Evolutionary conservation across 2,113 vertebrate species (phyloP).

Genomic region (Poecile atricapillus): DNA sequence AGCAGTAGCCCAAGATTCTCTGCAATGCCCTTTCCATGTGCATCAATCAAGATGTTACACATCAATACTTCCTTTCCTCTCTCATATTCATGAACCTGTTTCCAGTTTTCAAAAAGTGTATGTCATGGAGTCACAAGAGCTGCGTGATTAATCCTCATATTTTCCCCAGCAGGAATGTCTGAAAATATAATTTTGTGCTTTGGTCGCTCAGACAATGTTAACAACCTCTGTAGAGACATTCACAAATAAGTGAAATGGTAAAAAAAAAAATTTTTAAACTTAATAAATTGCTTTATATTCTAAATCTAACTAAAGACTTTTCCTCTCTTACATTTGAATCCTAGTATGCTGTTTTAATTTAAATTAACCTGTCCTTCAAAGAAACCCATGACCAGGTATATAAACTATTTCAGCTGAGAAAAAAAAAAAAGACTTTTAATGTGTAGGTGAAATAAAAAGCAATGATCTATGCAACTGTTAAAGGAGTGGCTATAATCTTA

Average conservation of each 20-base stretch:
- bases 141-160: neutral
- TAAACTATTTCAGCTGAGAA: neutral
- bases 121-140: neutral
- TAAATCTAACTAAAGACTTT: neutral
- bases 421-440: neutral
- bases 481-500: neutral
- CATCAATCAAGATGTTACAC: neutral
- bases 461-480: neutral
- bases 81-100: neutral
- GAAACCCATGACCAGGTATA: neutral
- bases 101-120: neutral
- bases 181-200: neutral
- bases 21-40: neutral
- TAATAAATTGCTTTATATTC: neutral
- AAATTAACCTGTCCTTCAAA: neutral
- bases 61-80: neutral
- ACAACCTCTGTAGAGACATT: neutral
- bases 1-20: neutral
- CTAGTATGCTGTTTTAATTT: neutral
- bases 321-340: neutral
- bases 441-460: neutral
- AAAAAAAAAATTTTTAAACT: neutral
- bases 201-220: neutral
- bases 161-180: neutral
- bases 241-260: neutral